phyloP scores from a whole-genome alignment of 1,140 invertebrate genomes.

The Colletes gigas region DNA sequence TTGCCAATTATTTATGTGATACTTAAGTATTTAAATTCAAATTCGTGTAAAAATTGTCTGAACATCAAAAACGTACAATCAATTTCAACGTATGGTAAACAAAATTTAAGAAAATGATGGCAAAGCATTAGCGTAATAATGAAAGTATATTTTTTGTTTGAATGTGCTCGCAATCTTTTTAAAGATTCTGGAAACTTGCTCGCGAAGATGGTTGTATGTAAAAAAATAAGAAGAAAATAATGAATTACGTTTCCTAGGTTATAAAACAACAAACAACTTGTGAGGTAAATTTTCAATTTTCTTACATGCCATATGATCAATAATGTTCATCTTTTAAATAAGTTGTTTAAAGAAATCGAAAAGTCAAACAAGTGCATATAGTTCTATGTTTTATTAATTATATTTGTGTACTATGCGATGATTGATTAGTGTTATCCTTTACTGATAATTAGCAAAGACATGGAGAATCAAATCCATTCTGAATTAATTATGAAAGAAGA shows the following conservation, averaged over 20 bases:
- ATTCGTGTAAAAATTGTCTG: background rate
- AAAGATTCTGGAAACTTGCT: background rate
- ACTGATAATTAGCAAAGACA: background rate
- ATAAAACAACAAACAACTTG: background rate
- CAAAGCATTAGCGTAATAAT: background rate
- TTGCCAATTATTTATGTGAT: background rate
- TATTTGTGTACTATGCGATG: background rate
- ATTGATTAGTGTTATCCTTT: background rate
- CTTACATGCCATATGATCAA: background rate
- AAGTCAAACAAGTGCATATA: background rate
- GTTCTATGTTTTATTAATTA: background rate
- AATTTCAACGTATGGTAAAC: background rate
- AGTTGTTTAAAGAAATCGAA: background rate
- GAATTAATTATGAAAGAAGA: constrained; percentile 69
- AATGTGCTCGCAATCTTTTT: background rate
- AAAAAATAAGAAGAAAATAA: background rate
- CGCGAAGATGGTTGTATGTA: background rate
- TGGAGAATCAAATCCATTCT: constrained; percentile 59
- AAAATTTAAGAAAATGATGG: background rate
- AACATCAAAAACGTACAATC: too few relatives aligned
- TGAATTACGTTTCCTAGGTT: background rate
- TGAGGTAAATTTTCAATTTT: background rate
- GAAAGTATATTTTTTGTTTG: background rate
- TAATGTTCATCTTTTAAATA: background rate
- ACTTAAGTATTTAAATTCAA: background rate